Base-by-base conservation (phyloP, 1,140 invertebrate species). In the Manduca sexta region DNA sequence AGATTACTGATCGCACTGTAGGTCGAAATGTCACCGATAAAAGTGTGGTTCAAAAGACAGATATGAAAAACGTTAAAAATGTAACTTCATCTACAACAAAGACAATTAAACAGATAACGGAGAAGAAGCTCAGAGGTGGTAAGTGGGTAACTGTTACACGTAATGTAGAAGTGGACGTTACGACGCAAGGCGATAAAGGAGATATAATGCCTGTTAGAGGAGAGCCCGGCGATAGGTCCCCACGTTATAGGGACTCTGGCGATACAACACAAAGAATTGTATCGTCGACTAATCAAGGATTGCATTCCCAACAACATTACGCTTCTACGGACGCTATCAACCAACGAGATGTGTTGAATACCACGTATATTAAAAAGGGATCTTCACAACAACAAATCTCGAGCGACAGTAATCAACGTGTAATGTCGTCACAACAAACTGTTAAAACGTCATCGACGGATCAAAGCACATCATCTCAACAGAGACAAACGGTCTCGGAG, bases 131-230 rank as follows among this genome's bases (percentile, higher is more conserved):
- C 13, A 76, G 77, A 45, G 81, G 46, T 8, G 81, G 81, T 8
- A 84, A 84, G 61, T 79, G 70, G 75, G 77, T 81, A 0, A 84
- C 62, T 26, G 74, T 84, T 13, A 84, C 81, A 29, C 60, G 69
- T 37, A 80, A 81, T 48, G 69, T 84, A 26, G 80, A 84, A 66
- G 71, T 75, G n/a, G 68, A 65, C 48, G 60, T 67, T 5, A 42
- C 49, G 15, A 41, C 48, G n/a, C 63, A 48, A 21, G 54, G 55
- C 11, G 66, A 68, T 21, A 34, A 31, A 17, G 39, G 45, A 14
- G 47, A 41, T 26, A 34, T 37, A 26, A 45, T 31, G 15, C 45
- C 43, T 33, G 18, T 33, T 3, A 64, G 56, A 49, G 51, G 13
- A 48, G 41, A 55, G 16, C 33, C 30, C 14, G 60, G 69, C 30